These are phyloP conservation scores for Lacerta bilineata DNA, from an alignment of 2,797 vertebrate species.

Conservation along the genomic window DNA sequence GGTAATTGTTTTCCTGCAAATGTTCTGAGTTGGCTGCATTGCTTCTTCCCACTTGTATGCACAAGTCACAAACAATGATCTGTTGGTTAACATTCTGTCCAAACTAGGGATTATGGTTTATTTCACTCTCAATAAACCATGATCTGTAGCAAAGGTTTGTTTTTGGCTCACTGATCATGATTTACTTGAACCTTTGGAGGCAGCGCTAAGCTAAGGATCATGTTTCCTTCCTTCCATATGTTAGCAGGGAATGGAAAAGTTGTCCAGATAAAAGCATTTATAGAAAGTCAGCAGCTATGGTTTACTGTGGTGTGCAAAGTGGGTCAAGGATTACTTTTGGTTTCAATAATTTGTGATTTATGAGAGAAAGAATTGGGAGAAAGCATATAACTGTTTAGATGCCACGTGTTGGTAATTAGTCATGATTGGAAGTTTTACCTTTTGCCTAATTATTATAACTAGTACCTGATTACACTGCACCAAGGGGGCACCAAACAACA, in stretches of 20 bases:
- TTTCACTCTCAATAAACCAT: not conserved
- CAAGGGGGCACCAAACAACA: not conserved
- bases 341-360: not conserved
- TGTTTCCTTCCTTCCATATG: not conserved
- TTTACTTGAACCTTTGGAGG: not conserved
- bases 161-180: not conserved
- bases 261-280: not conserved
- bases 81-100: not conserved
- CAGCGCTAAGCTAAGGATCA: not conserved
- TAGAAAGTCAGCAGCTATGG: not conserved
- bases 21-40: not conserved
- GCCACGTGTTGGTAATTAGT: not conserved
- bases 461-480: not conserved
- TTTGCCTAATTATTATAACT: not conserved
- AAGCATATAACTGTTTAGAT: constrained; percentile 1
- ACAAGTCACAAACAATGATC: too few species aligned
- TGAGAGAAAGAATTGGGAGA: not conserved
- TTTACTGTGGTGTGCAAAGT: not conserved
- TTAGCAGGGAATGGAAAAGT: not conserved
- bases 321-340: not conserved
- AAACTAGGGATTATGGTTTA: not conserved
- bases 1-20: not conserved
- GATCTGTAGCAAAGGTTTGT: not conserved
- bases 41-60: not conserved
- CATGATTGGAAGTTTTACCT: not conserved